Base-by-base conservation (phyloP, 1,140 invertebrate species). In the Aleiodes sp. region DNA sequence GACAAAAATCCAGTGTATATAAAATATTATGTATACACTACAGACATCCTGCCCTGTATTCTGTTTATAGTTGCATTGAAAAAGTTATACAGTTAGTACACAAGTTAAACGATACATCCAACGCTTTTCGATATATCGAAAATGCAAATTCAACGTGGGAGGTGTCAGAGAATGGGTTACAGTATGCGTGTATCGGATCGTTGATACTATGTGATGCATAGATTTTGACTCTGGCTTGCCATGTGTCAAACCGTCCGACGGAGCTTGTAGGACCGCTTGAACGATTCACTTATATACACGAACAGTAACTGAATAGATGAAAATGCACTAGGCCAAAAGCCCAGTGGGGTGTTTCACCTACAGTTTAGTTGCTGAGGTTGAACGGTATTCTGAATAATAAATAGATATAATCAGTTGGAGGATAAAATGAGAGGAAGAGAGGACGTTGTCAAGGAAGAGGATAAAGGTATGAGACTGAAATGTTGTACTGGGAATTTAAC, bases 231-330 rank as follows among this genome's bases (percentile, higher is more conserved):
- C 41, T 31, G 28, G 41, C 29, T 52, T 52, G 29, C 26, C 21
- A 67, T 68, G 35, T 68, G 56, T 39, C 65, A 67, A 67, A 39
- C 33, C 31, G 9, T 35, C 28, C 24, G 59, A 35, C 16, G 28
- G 16, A 29, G 28, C 6, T 35, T 33, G 1, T 4, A 4, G 35
- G 14, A n/a, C 26, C 12, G 60, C 14, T 37, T n/a, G 33, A n/a
- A 16, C 8, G 16, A 2, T 29, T 31, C 57, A 60, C 28, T n/a
- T 16, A 8, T 52, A 24, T 4, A 52, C 16, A n/a, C n/a, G 28
- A 41, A 7, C 16, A 33, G 33, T 21, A 62, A n/a, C 21, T 35
- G n/a, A 19, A 60, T 29, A 10, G n/a, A n/a, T n/a, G n/a, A n/a
- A n/a, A n/a, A n/a, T n/a, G n/a, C n/a, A n/a, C n/a, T n/a, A n/a